A percentile compares a stretch with the other conserved stretches of the same genome.
Evolutionary conservation across 2,113 vertebrate species (phyloP).

Genomic region (Alectura lathami): DNA sequence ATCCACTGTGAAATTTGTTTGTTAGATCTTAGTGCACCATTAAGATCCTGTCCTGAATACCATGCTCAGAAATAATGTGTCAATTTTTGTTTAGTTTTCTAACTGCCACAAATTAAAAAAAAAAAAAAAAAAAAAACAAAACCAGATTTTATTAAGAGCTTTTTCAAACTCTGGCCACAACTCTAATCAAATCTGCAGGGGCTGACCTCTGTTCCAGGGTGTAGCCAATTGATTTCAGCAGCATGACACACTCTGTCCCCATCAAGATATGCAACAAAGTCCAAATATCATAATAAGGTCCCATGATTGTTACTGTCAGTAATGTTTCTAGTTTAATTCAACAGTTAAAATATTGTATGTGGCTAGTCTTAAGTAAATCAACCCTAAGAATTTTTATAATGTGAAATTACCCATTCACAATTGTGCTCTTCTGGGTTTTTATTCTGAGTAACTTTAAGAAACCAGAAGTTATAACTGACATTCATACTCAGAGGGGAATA

Average conservation of each 20-base stretch:
- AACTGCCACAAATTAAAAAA: not conserved
- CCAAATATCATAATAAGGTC: not conserved
- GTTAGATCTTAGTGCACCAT: not conserved
- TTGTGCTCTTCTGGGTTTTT: fast-evolving
- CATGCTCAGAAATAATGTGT: not conserved
- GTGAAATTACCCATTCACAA: not conserved
- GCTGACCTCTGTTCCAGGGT: not conserved
- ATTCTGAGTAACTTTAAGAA: not conserved
- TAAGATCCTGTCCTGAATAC: not conserved
- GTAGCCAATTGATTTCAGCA: not conserved
- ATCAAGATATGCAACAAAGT: not conserved
- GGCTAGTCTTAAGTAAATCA: not conserved
- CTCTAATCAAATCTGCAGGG: not conserved
- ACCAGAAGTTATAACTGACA: not conserved
- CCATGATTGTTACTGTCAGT: not conserved
- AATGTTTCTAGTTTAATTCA: not conserved
- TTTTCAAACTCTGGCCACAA: not conserved
- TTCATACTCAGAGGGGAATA: not conserved
- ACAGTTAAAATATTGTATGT: not conserved
- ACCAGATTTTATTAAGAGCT: not conserved
- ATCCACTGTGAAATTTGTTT: not conserved
- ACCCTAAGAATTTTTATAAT: not conserved
- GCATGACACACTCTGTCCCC: not conserved
- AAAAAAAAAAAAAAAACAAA: not conserved
- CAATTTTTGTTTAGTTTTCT: not conserved